These are phyloP conservation scores for Sebastes oblongus DNA, from an alignment of 2,797 vertebrate genomes.

Conservation along the genomic window DNA sequence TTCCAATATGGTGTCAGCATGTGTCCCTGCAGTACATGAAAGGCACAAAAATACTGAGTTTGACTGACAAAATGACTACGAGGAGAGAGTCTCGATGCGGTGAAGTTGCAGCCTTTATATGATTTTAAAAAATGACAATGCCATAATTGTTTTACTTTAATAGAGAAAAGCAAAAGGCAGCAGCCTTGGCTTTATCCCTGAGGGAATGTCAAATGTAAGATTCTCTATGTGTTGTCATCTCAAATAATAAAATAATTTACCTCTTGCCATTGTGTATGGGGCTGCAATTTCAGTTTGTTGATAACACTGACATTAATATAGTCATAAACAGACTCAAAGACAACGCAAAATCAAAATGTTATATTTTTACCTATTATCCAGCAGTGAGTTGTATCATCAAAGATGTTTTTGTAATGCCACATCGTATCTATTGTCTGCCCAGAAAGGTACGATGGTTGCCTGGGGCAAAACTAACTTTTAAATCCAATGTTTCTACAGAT, in stretches of 20 bases:
- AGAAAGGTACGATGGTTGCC: neutral
- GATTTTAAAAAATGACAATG: constrained; percentile 10
- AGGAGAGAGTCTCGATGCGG: neutral
- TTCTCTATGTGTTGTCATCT: constrained; percentile 31
- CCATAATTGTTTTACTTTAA: constrained; percentile 48
- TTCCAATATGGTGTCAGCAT: constrained; percentile 24
- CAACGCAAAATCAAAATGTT: neutral
- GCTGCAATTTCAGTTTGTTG: neutral
- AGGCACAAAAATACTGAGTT: constrained; percentile 9
- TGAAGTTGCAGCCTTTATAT: constrained; percentile 5
- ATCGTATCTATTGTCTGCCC: neutral
- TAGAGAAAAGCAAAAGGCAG: constrained; percentile 32
- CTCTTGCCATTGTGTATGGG: neutral
- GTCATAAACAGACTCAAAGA: neutral
- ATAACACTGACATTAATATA: neutral
- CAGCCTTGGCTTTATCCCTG: constrained; percentile 36
- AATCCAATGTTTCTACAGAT: neutral
- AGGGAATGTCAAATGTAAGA: constrained; percentile 47
- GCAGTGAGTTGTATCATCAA: neutral
- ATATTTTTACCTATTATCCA: neutral
- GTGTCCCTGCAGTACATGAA: constrained; percentile 14
- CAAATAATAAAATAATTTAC: constrained; percentile 41
- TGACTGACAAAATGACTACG: constrained; percentile 27
- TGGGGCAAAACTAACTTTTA: neutral
- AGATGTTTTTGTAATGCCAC: neutral